Conservation (phyloP, 2,888 invertebrate genomes). For the Chymomyza procnemis region DNA sequence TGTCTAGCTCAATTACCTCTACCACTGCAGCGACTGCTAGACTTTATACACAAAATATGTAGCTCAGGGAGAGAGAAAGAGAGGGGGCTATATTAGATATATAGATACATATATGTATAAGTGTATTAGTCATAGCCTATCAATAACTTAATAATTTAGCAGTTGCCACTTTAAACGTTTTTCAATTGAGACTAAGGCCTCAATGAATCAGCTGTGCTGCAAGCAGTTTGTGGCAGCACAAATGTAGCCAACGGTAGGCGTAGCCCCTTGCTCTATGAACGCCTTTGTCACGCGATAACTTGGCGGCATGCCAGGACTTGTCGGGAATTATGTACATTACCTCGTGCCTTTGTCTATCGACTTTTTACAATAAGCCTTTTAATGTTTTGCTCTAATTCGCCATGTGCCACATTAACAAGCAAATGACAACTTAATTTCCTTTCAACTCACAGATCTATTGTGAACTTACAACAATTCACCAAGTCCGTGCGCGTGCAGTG, state of each 20-base stretch:
- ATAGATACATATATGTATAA: background rate
- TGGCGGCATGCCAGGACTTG: constrained; percentile 25
- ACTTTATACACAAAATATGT: background rate
- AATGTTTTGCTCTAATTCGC: constrained; percentile 16
- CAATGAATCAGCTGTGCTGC: constrained; percentile 62
- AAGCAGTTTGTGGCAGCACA: no score
- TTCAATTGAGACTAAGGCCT: constrained; percentile 4
- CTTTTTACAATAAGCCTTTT: background rate
- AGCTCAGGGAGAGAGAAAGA: no score
- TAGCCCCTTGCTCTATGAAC: constrained; percentile 5
- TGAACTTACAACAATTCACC: background rate
- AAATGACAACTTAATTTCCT: constrained; percentile 53
- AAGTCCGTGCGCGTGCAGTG: background rate
- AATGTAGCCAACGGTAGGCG: no score
- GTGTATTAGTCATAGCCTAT: background rate
- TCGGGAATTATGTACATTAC: background rate
- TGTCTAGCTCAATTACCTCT: constrained; percentile 41
- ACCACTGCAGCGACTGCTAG: background rate
- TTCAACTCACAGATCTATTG: constrained; percentile 37
- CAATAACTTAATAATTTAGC: background rate
- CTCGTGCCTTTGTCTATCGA: background rate
- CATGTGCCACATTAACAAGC: constrained; percentile 35
- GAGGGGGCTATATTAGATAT: no score
- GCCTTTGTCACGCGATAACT: constrained; percentile 49
- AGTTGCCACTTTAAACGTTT: background rate